Conservation (phyloP, 2,888 invertebrate genomes). For the Lagria hirta region DNA sequence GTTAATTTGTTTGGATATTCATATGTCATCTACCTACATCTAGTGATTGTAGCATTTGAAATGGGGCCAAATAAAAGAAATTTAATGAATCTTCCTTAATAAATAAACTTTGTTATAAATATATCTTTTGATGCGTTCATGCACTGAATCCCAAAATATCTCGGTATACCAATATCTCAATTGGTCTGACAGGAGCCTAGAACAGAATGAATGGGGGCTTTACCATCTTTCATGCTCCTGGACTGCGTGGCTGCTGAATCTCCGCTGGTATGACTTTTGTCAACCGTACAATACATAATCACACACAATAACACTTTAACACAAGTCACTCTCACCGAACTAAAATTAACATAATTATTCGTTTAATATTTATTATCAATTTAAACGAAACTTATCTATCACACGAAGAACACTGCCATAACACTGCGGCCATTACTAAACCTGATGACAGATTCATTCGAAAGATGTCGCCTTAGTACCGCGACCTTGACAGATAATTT, state of each 20-base stretch:
- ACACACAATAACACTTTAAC: slow-evolving; percentile 47
- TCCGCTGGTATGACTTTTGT: slow-evolving; percentile 67
- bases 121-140: no score
- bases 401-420: slow-evolving; percentile 50
- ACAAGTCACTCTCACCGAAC: slow-evolving; percentile 62
- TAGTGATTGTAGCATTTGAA: no score
- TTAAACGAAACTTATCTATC: slow-evolving; percentile 43
- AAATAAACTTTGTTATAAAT: no score
- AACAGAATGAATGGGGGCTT: slow-evolving; percentile 50
- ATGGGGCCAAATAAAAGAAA: no score
- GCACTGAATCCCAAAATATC: no score
- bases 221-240: slow-evolving; percentile 76
- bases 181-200: no score
- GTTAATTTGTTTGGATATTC: no score
- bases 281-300: slow-evolving; percentile 74
- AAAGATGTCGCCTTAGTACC: slow-evolving; percentile 44
- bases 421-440: slow-evolving; percentile 52
- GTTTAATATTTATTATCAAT: slow-evolving; percentile 38
- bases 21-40: no score
- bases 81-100: no score
- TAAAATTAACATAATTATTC: slow-evolving; percentile 57
- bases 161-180: no score
- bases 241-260: slow-evolving; percentile 71
- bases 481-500: slow-evolving; percentile 21
- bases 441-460: slow-evolving; percentile 44